phyloP scores from a whole-genome alignment of 2,888 invertebrate species.

The Drosophila fungiperda region DNA sequence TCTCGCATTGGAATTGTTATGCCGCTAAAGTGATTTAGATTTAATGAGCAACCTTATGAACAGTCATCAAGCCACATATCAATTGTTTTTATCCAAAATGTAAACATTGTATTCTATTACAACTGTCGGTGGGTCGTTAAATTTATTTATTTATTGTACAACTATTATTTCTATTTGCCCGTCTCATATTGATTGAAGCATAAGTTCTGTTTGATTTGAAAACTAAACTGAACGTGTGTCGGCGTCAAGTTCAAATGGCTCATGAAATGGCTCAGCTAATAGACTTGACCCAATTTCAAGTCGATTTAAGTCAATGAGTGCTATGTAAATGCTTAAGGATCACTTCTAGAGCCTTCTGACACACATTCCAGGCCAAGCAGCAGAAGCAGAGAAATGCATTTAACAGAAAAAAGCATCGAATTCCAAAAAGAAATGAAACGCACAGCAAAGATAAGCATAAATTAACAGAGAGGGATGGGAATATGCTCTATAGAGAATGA shows the following conservation, averaged over 20 bases:
- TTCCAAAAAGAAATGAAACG: slow-evolving; percentile 48
- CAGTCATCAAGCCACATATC: slow-evolving; percentile 44
- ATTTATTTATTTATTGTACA: slow-evolving; percentile 28
- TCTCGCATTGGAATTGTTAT: slow-evolving; percentile 40
- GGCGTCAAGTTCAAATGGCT: slow-evolving; percentile 56
- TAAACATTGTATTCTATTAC: slow-evolving; percentile 42
- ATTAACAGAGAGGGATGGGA: slow-evolving; percentile 51
- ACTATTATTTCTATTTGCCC: slow-evolving; percentile 21
- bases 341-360: slow-evolving; percentile 52
- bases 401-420: slow-evolving; percentile 38
- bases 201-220: slow-evolving; percentile 42
- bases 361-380: slow-evolving; percentile 24
- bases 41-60: slow-evolving; percentile 50
- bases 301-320: slow-evolving; percentile 17
- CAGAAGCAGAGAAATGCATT: slow-evolving; percentile 62
- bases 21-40: slow-evolving; percentile 39
- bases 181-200: slow-evolving; percentile 10
- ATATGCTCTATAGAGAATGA: slow-evolving; percentile 13
- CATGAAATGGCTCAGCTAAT: slow-evolving; percentile 26
- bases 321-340: slow-evolving; percentile 54
- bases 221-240: slow-evolving; percentile 37
- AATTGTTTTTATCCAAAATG: slow-evolving; percentile 41
- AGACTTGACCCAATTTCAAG: slow-evolving; percentile 66
- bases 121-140: slow-evolving; percentile 3
- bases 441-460: slow-evolving; percentile 55